Evolutionary conservation across 2,113 vertebrate species (phyloP).

Genomic region (Sarotherodon lohbergeri): DNA sequence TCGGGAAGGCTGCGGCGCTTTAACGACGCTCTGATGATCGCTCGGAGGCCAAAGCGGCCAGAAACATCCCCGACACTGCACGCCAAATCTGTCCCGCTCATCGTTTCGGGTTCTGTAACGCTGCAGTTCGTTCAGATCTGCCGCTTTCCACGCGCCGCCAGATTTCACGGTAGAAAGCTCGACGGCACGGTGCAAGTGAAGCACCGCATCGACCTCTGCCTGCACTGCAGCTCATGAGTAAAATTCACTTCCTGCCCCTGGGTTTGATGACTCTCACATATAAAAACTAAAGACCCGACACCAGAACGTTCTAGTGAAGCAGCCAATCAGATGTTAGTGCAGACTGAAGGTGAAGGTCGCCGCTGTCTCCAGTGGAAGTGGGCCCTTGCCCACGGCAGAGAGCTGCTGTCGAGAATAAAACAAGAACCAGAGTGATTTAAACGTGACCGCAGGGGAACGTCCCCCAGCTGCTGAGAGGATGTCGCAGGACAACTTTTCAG

Average conservation of each 20-base stretch:
- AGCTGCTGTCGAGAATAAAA: background rate
- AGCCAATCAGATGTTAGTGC: background rate
- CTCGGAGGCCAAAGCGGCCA: background rate
- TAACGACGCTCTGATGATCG: background rate
- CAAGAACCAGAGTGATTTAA: background rate
- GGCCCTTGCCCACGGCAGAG: background rate
- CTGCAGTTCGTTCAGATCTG: rapidly evolving
- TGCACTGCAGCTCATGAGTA: background rate
- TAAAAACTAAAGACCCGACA: background rate
- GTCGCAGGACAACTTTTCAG: background rate
- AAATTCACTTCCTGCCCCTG: rapidly evolving
- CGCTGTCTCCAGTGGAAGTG: background rate
- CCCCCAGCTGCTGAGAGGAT: background rate
- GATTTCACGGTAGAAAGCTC: background rate
- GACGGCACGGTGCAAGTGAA: background rate
- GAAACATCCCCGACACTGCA: rapidly evolving
- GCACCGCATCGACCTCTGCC: background rate
- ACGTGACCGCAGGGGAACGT: background rate
- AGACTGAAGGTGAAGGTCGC: background rate
- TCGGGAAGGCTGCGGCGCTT: background rate
- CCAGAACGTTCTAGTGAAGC: background rate
- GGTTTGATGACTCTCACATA: background rate
- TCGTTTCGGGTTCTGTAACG: background rate
- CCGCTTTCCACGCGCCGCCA: background rate
- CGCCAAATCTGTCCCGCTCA: background rate